Evolutionary conservation across 1,140 invertebrate genomes (phyloP).

Genomic region (Sitophilus oryzae): DNA sequence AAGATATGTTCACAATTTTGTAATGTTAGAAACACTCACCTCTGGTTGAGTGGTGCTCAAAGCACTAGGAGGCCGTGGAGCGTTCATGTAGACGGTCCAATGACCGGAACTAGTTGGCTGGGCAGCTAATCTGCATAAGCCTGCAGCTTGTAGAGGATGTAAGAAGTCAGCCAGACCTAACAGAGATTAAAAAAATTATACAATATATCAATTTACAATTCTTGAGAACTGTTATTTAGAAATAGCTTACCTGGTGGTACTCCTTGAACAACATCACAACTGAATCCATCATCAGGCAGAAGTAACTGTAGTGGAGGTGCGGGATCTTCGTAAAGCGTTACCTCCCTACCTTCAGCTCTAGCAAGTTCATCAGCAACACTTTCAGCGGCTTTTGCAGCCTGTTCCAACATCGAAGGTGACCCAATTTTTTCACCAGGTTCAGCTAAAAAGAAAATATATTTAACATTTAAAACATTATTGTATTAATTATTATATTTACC

Average conservation of each 20-base stretch:
- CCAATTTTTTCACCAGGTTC: constrained; percentile 46
- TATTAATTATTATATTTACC: constrained; percentile 49
- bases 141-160: constrained; percentile 76
- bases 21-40: constrained; percentile 24
- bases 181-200: not conserved
- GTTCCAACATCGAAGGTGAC: constrained; percentile 53
- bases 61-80: constrained; percentile 50
- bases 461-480: not conserved
- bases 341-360: constrained; percentile 79
- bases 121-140: constrained; percentile 80
- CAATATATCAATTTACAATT: not conserved
- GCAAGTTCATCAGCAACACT: constrained; percentile 89
- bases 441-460: constrained; percentile 27
- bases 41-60: constrained; percentile 42
- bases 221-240: not conserved
- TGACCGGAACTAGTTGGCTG: constrained; percentile 85
- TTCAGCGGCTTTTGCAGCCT: constrained; percentile 74
- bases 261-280: constrained; percentile 85
- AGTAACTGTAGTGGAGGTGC: constrained; percentile 85
- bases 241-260: constrained; percentile 68
- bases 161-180: constrained; percentile 77
- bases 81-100: constrained; percentile 91
- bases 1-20: not conserved
- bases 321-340: constrained; percentile 65
- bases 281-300: constrained; percentile 96